Evolutionary conservation across 2,888 invertebrate species (phyloP).

Genomic region (Argyresthia albistria): DNA sequence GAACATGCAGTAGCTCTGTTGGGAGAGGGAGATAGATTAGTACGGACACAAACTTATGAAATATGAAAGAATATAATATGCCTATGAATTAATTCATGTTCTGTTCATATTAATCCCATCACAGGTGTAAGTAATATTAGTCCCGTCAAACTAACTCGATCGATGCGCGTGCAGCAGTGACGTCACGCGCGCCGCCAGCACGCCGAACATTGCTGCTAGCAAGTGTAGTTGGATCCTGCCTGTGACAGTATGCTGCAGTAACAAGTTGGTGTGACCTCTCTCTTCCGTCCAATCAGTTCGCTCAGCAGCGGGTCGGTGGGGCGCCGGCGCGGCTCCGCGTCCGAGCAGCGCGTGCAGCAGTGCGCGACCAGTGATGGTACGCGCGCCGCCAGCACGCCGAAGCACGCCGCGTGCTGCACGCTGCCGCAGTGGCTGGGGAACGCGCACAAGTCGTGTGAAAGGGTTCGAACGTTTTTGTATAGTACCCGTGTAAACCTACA

Average conservation of each 20-base stretch:
- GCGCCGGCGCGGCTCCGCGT: conserved; percentile 15
- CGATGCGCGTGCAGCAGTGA: neutral
- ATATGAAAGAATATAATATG: neutral
- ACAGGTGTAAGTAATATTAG: too few species aligned
- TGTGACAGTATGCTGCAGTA: neutral
- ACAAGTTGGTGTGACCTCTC: conserved; percentile 22
- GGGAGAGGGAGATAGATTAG: neutral
- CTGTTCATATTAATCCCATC: too few species aligned
- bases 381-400: conserved; percentile 21
- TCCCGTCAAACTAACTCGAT: too few species aligned
- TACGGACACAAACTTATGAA: neutral
- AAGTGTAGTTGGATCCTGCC: neutral
- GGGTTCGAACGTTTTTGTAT: neutral
- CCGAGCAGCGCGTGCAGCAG: conserved; percentile 31
- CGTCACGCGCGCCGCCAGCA: too few species aligned
- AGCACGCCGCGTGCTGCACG: conserved; percentile 45
- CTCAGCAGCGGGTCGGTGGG: conserved; percentile 28
- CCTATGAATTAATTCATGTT: too few species aligned
- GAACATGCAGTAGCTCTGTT: conserved; percentile 36
- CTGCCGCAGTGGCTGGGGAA: conserved; percentile 33
- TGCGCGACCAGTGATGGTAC: conserved; percentile 15
- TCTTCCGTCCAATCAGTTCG: conserved; percentile 14
- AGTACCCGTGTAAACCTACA: too few species aligned
- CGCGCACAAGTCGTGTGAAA: too few species aligned
- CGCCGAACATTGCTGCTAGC: neutral